Percentiles rank a stretch among this genome's conserved stretches.
Conservation (phyloP, 37 sponge, comb jelly and placozoan species). For the Agelas oroides region DNA sequence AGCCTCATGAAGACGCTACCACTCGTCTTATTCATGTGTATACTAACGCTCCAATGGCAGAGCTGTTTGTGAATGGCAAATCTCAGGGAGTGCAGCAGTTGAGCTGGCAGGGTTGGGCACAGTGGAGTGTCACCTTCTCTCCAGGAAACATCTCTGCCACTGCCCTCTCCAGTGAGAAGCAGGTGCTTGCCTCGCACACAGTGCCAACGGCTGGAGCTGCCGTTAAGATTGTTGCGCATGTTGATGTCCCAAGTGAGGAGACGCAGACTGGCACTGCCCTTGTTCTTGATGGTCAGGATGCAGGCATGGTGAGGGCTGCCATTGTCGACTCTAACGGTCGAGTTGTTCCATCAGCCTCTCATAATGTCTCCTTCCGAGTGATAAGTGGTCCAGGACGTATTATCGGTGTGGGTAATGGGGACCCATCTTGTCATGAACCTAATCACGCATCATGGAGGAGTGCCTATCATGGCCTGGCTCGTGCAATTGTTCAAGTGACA, state of each 20-base stretch:
- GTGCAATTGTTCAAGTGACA: slow-evolving; percentile 61
- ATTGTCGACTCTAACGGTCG: slow-evolving; percentile 42
- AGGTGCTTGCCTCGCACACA: slow-evolving; percentile 58
- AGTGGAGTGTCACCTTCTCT: slow-evolving; percentile 33
- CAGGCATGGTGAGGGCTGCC: slow-evolving; percentile 62
- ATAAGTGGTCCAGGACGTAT: slow-evolving; percentile 67
- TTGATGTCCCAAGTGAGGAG: slow-evolving; percentile 47
- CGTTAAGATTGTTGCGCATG: neutral
- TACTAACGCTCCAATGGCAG: slow-evolving; percentile 64
- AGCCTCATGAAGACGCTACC: slow-evolving; percentile 1
- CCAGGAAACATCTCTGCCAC: slow-evolving; percentile 52
- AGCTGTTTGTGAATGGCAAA: slow-evolving; percentile 58
- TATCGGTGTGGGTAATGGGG: slow-evolving; percentile 72
- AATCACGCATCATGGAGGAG: slow-evolving; percentile 71
- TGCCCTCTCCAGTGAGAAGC: neutral
- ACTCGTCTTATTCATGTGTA: slow-evolving; percentile 57
- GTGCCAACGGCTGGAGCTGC: slow-evolving; percentile 38
- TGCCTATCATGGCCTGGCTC: slow-evolving; percentile 75
- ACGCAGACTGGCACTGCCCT: slow-evolving; percentile 64
- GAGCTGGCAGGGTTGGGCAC: slow-evolving; percentile 60
- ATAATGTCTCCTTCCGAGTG: slow-evolving; percentile 60
- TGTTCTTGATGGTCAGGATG: slow-evolving; percentile 72
- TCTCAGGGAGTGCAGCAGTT: slow-evolving; percentile 33
- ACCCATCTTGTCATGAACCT: slow-evolving; percentile 71
- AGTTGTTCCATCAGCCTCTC: slow-evolving; percentile 47